Evolutionary conservation across 1,140 invertebrate species (phyloP), one percentile per base, ranked within the genome.

Genomic region (Trissolcus basalis): DNA sequence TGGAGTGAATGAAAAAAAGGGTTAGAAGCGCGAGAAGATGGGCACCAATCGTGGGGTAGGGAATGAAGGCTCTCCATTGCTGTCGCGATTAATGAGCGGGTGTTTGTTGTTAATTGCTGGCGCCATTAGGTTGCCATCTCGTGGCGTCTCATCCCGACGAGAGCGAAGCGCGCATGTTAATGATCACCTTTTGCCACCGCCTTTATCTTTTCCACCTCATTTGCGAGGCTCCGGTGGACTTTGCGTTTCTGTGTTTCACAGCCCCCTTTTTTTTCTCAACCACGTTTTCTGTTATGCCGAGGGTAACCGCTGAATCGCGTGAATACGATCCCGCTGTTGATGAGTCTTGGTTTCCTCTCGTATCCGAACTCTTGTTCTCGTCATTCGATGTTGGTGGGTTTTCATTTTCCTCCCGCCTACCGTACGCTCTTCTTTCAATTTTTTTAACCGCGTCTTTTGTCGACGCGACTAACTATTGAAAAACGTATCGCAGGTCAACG

Each of bases 161-260:
- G 80, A 85, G 81, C 81, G 68, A 77, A 83, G 81, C 78, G 82
- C 80, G 84, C 85, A 87, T 88, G 85, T 88, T 88, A 88, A 88
- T 88, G 87, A 88, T 88, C 86, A 83, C 85, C 80, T 70, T 70
- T 76, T 77, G 78, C 80, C 79, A 78, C 75, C 79, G 83, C 83
- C 83, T 87, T 88, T 87, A 89, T 89, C 85, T 89, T 89, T 88
- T 89, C 86, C 86, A 87, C 87, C 86, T 89, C 87, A 89, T 89
- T 89, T 89, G 86, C 85, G 81, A 80, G 76, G 79, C 79, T 80
- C 68, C 79, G 70, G 77, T 78, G 78, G 61, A 77, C 55, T 63
- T 44, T 53, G 60, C 71, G 64, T 69, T 75, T 73, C 59, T 72
- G 10, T 64, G 58, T 75, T 71, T 67, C 61, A 54, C 12, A 64